Evolutionary conservation across 2,888 invertebrate species (phyloP), one percentile per base, ranked within the genome.

Genomic region (Clusia tigrina): DNA sequence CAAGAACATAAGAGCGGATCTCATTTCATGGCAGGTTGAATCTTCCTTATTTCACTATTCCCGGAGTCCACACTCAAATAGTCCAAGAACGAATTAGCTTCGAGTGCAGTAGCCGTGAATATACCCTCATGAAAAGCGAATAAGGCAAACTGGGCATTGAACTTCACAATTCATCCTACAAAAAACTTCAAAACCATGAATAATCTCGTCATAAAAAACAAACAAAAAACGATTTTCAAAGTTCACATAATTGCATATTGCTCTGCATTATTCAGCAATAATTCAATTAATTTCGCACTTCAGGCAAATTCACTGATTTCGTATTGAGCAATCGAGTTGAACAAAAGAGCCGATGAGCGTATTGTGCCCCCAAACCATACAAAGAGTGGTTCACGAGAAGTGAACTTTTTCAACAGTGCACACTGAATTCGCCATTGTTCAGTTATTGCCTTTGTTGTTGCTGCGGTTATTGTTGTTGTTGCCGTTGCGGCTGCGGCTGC

Each of bases 301-400:
- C n/a, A n/a, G n/a, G 42, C 42, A n/a, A 6, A 42, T 42, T n/a
- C 42, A 42, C 42, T 42, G 42, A 42, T 42, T 42, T 42, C 42
- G 42, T 15, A 42, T 10, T 42, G 42, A 42, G 42, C 42, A 42
- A 42, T n/a, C 32, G 32, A 32, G 32, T 5, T 12, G 32, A 6
- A 12, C 42, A 12, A 42, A 42, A 42, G 10, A 6, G 42, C 12
- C 9, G n/a, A 42, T 15, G 15, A n/a, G n/a, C n/a, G 42, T 17
- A 3, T 17, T 42, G 15, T n/a, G 42, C 42, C 42, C 3, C 42
- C 42, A 17, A 6, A 6, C 15, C 42, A 3, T 10, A 10, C 42
- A 6, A n/a, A n/a, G n/a, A n/a, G n/a, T n/a, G n/a, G 3, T n/a
- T 6, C 42, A 42, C n/a, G n/a, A 42, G 6, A n/a, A n/a, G 42